Evolutionary conservation across 2,113 vertebrate species (phyloP).

Genomic region (Ammodramus savannarum): DNA sequence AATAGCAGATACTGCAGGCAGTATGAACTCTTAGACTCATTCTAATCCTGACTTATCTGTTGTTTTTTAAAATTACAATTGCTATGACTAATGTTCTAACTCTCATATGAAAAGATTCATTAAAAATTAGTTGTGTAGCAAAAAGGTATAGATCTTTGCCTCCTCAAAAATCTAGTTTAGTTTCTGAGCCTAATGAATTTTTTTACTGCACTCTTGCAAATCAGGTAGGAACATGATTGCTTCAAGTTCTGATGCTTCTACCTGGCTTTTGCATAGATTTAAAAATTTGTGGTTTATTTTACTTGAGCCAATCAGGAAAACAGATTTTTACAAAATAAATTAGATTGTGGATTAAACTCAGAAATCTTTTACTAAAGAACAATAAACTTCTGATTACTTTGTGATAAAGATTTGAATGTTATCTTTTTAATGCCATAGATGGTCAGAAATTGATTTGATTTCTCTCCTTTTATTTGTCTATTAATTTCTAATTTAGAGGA

Average conservation of each 20-base stretch:
- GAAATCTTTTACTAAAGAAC: background rate
- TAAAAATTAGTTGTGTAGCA: background rate
- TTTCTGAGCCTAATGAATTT: background rate
- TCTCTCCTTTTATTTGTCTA: accelerated
- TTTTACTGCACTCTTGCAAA: background rate
- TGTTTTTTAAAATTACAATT: background rate
- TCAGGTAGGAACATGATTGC: background rate
- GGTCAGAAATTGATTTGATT: background rate
- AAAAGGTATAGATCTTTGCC: background rate
- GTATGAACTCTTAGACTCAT: background rate
- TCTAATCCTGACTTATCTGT: background rate
- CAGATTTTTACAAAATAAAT: background rate
- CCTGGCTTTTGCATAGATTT: background rate
- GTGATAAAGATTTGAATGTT: background rate
- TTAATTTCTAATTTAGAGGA: background rate
- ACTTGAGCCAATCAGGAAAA: background rate
- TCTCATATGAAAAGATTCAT: background rate
- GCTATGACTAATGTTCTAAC: background rate
- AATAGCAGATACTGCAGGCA: background rate
- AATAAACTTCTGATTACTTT: background rate
- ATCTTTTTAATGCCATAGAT: background rate
- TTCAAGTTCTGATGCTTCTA: background rate
- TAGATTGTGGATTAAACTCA: background rate
- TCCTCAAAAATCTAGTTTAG: background rate
- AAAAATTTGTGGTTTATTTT: background rate